A percentile compares a stretch with the other conserved stretches of the same genome.
These are phyloP conservation scores for Drosophila kurseongensis DNA, from an alignment of 1,140 invertebrate genomes.

Conservation along the genomic window DNA sequence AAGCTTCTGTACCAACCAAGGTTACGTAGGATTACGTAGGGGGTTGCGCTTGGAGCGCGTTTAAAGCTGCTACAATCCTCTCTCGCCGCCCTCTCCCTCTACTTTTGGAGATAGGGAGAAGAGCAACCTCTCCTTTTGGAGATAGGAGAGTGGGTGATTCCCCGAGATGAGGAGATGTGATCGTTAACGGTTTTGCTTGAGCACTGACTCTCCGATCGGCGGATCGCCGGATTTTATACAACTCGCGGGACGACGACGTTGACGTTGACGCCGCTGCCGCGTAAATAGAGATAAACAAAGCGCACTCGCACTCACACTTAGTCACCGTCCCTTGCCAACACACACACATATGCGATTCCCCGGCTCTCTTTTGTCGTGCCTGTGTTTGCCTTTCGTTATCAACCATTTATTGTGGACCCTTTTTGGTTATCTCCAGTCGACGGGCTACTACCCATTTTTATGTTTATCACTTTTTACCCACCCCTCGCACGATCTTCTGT, in stretches of 20 bases:
- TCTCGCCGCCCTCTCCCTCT: not conserved
- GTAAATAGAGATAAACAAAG: slow-evolving; percentile 59
- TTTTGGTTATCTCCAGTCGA: slow-evolving; percentile 46
- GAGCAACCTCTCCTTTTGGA: not conserved
- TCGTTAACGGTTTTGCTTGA: slow-evolving; percentile 52
- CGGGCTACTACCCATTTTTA: slow-evolving; percentile 56
- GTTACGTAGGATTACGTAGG: slow-evolving; percentile 28
- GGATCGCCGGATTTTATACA: slow-evolving; percentile 58
- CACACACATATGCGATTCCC: not conserved
- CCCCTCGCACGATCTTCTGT: slow-evolving; percentile 34
- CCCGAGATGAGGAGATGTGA: slow-evolving; percentile 49
- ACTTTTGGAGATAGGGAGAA: no score
- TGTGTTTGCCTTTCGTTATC: slow-evolving; percentile 34
- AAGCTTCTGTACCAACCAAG: slow-evolving; percentile 70
- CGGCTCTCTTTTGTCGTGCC: slow-evolving; percentile 7
- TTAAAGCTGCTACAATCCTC: slow-evolving; percentile 60
- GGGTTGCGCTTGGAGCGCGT: slow-evolving; percentile 61
- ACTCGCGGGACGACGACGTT: slow-evolving; percentile 26
- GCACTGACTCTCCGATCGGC: slow-evolving; percentile 50
- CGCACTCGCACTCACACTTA: slow-evolving; percentile 9
- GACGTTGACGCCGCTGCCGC: slow-evolving; percentile 39
- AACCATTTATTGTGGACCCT: slow-evolving; percentile 47
- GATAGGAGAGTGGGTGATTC: slow-evolving; percentile 3
- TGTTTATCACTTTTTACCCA: slow-evolving; percentile 52
- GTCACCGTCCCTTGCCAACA: not conserved